These are phyloP conservation scores for Leptopterna dolabrata DNA, from an alignment of 2,888 invertebrate genomes.

Conservation along the genomic window DNA sequence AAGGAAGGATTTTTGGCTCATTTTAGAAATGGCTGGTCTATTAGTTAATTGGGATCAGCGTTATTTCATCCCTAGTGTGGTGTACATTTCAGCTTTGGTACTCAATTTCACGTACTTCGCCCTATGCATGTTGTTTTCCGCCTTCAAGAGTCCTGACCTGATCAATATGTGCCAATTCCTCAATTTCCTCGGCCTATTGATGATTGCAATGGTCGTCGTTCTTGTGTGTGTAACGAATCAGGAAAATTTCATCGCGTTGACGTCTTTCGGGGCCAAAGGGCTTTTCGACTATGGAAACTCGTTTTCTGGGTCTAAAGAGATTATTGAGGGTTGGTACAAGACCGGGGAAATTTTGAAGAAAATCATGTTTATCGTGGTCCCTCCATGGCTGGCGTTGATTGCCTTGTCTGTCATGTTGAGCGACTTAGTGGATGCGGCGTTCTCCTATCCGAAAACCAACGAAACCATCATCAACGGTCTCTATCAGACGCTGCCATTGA, in stretches of 20 bases:
- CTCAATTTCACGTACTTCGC: background rate
- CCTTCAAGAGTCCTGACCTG: background rate
- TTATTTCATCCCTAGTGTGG: background rate
- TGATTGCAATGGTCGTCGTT: background rate
- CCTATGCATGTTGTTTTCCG: background rate
- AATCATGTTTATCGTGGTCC: background rate
- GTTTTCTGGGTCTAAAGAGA: background rate
- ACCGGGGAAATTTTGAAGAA: background rate
- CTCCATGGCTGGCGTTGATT: background rate
- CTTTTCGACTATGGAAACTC: background rate
- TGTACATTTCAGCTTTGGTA: background rate
- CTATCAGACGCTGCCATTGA: background rate
- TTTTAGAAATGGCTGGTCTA: background rate
- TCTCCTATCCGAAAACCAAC: background rate
- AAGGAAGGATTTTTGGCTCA: background rate
- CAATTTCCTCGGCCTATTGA: background rate
- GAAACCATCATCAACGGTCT: background rate
- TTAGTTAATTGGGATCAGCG: background rate
- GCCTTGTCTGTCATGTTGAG: background rate
- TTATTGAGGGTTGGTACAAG: background rate
- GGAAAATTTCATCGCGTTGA: background rate
- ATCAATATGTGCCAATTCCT: background rate
- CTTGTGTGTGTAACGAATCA: background rate
- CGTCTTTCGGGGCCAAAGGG: background rate
- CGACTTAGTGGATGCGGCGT: background rate